A percentile compares a stretch with the other conserved stretches of the same genome.
Evolutionary conservation across 2,888 invertebrate genomes (phyloP).

Genomic region (Dione vanillae): DNA sequence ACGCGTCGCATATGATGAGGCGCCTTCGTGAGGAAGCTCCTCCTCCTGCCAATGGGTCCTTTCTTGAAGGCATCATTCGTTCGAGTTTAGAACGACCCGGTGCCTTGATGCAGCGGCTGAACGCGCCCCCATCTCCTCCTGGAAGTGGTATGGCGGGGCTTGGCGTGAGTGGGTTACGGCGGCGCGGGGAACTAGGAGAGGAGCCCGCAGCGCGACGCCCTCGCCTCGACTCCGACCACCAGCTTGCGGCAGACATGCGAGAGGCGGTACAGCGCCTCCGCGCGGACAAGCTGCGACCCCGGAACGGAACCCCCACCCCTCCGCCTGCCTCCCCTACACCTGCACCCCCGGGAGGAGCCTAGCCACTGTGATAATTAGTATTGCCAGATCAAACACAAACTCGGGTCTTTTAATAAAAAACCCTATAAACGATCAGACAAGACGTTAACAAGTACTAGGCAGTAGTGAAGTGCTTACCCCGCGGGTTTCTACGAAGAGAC

Average conservation of each 20-base stretch:
- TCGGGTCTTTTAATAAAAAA: constrained; percentile 18
- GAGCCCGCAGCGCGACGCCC: constrained; percentile 73
- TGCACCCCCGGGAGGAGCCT: constrained; percentile 58
- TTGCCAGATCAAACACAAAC: constrained; percentile 12
- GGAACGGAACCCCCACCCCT: constrained; percentile 71
- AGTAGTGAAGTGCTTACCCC: constrained; percentile 8
- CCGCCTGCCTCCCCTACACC: constrained; percentile 57
- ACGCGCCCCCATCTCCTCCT: constrained; percentile 59
- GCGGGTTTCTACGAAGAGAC: constrained; percentile 1
- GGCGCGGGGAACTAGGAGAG: constrained; percentile 86
- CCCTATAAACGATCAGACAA: constrained; percentile 4
- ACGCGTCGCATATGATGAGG: constrained; percentile 92
- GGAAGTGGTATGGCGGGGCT: constrained; percentile 44
- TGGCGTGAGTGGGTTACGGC: constrained; percentile 85
- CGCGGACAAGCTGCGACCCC: constrained; percentile 76
- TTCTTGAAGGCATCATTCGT: constrained; percentile 92
- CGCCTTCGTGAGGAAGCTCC: constrained; percentile 89
- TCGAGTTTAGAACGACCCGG: constrained; percentile 88
- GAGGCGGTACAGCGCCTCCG: constrained; percentile 79
- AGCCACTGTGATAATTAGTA: constrained; percentile 49
- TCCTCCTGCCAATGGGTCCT: constrained; percentile 89
- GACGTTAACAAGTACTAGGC: constrained; percentile 5
- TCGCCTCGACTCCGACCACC: constrained; percentile 79
- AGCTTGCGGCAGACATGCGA: constrained; percentile 78
- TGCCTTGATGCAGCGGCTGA: constrained; percentile 68